These are phyloP conservation scores for Lochmaea capreae DNA, from an alignment of 2,888 invertebrate species.

Conservation along the genomic window DNA sequence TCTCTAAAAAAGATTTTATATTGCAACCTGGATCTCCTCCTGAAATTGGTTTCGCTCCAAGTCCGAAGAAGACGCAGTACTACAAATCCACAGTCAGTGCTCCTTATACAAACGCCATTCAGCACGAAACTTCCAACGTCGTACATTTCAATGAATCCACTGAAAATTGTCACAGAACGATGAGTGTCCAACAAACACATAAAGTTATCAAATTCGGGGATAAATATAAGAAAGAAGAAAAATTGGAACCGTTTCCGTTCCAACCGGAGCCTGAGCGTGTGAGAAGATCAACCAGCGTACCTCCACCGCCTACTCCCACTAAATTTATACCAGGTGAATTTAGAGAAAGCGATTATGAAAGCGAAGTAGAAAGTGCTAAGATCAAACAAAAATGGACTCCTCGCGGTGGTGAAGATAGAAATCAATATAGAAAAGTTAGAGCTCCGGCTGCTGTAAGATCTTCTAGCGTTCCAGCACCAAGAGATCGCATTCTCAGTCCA, in stretches of 20 bases:
- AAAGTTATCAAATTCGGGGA: conserved; percentile 76
- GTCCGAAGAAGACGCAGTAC: conserved; percentile 67
- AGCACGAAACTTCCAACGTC: conserved; percentile 77
- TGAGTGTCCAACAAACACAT: conserved; percentile 78
- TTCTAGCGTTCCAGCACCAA: conserved; percentile 66
- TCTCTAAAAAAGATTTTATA: conserved; percentile 62
- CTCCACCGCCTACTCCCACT: conserved; percentile 71
- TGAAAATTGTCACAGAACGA: conserved; percentile 73
- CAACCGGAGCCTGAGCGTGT: conserved; percentile 64
- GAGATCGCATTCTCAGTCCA: conserved; percentile 69
- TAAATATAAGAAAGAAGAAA: conserved; percentile 58
- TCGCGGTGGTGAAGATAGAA: conserved; percentile 70
- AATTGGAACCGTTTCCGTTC: conserved; percentile 66
- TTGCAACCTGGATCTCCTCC: conserved; percentile 71
- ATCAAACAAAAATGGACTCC: conserved; percentile 77
- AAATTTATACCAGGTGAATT: conserved; percentile 76
- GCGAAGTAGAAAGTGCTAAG: conserved; percentile 72
- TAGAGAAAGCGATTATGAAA: conserved; percentile 77
- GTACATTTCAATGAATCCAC: conserved; percentile 79
- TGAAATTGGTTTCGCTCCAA: conserved; percentile 70
- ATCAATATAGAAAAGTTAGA: conserved; percentile 72
- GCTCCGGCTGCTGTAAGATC: conserved; percentile 68
- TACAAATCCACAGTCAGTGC: conserved; percentile 69
- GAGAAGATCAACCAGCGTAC: conserved; percentile 60
- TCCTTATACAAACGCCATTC: conserved; percentile 72